Evolutionary conservation across 2,888 invertebrate genomes (phyloP).

Genomic region (Hecatera dysodea): DNA sequence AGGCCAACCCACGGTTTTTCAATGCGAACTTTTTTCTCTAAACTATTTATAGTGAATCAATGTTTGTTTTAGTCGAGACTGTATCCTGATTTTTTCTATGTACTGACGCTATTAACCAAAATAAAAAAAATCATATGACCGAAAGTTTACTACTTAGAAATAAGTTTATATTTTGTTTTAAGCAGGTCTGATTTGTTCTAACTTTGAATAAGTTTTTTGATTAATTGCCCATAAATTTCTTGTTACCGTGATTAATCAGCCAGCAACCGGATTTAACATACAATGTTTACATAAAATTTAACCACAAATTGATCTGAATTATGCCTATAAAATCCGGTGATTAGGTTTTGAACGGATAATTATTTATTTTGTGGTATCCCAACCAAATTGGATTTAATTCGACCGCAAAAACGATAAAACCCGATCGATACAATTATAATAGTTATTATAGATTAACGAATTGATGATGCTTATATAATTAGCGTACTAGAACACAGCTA

Average conservation of each 20-base stretch:
- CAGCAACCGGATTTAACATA: not conserved
- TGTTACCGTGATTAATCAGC: not conserved
- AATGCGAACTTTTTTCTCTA: not conserved
- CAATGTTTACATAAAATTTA: conserved; percentile 5
- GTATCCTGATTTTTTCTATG: not conserved
- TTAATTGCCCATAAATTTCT: not conserved
- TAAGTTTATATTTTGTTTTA: too few relatives aligned
- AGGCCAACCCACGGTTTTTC: not conserved
- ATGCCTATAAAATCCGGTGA: conserved; percentile 21
- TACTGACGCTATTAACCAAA: too few relatives aligned
- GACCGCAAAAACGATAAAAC: conserved; percentile 11
- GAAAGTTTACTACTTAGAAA: too few relatives aligned
- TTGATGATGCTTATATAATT: not conserved
- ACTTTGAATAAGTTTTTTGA: too few relatives aligned
- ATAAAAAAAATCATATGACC: too few relatives aligned
- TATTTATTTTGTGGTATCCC: conserved; percentile 44
- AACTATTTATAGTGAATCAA: not conserved
- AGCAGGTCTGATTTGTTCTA: too few relatives aligned
- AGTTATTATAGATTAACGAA: conserved; percentile 3
- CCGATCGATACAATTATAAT: conserved; percentile 22
- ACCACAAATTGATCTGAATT: conserved; percentile 40
- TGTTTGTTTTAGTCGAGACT: conserved; percentile 17
- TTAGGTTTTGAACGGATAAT: conserved; percentile 26
- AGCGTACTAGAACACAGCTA: not conserved
- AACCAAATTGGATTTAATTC: conserved; percentile 35